Conservation (phyloP, 1,140 invertebrate species). For the Calliphora vicina region DNA sequence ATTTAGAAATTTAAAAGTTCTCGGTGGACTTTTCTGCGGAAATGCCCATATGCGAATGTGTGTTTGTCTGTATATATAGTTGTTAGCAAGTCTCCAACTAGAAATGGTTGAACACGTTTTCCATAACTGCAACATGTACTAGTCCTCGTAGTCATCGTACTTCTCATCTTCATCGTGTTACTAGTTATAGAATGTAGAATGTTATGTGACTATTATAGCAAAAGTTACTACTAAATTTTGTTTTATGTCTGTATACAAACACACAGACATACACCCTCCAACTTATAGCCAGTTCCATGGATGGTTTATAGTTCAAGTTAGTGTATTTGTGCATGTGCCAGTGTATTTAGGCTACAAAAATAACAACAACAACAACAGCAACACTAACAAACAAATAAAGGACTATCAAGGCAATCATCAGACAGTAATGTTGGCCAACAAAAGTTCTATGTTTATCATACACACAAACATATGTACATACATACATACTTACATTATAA, state of each 20-base stretch:
- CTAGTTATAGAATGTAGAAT: too few relatives aligned
- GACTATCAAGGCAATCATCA: constrained; percentile 12
- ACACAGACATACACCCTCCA: background rate
- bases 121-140: background rate
- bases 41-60: background rate
- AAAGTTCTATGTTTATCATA: constrained; percentile 1
- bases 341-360: background rate
- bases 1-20: too few relatives aligned
- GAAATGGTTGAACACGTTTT: background rate
- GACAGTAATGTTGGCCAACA: constrained; percentile 12
- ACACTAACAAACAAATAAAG: background rate
- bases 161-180: background rate
- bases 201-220: background rate
- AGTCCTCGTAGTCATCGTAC: background rate
- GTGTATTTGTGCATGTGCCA: background rate
- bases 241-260: constrained; percentile 2
- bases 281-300: background rate
- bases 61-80: background rate
- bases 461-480: background rate
- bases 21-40: too few relatives aligned
- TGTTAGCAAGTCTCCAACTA: background rate
- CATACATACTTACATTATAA: background rate
- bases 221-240: background rate
- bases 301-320: background rate
- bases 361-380: background rate